Conservation (phyloP, 2,888 invertebrate species). For the Hydroisotoma schaefferi region DNA sequence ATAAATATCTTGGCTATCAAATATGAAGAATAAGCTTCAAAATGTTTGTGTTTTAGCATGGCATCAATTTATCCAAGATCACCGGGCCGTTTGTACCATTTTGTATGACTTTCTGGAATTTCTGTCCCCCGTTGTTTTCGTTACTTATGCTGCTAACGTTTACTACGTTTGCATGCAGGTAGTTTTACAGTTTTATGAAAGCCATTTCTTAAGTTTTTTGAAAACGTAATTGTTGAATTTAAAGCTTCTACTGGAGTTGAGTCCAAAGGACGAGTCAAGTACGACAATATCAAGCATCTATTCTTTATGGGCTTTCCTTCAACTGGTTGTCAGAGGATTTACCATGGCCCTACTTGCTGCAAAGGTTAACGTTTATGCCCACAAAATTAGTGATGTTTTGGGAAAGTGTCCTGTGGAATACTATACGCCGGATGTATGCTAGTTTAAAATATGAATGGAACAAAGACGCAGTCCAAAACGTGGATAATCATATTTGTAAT, state of each 20-base stretch:
- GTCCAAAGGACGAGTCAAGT: not conserved
- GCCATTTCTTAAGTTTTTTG: not conserved
- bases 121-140: conserved; percentile 29
- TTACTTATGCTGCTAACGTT: conserved; percentile 5
- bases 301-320: conserved; percentile 32
- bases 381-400: conserved; percentile 19
- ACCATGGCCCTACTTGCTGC: conserved; percentile 24
- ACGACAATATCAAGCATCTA: conserved; percentile 15
- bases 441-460: no score
- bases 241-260: not conserved
- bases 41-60: conserved; percentile 12
- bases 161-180: conserved; percentile 13
- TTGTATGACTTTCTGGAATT: conserved; percentile 20
- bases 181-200: no score
- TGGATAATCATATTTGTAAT: no score
- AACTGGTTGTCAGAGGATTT: conserved; percentile 25
- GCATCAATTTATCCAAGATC: conserved; percentile 31
- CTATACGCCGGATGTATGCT: conserved; percentile 27
- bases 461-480: no score
- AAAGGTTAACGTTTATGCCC: conserved; percentile 22
- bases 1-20: not conserved
- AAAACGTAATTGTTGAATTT: no score
- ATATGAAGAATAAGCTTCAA: not conserved
- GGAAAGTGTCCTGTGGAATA: conserved; percentile 28
- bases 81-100: conserved; percentile 20